phyloP scores from a whole-genome alignment of 2,888 invertebrate species.

The Cybosia mesomella region DNA sequence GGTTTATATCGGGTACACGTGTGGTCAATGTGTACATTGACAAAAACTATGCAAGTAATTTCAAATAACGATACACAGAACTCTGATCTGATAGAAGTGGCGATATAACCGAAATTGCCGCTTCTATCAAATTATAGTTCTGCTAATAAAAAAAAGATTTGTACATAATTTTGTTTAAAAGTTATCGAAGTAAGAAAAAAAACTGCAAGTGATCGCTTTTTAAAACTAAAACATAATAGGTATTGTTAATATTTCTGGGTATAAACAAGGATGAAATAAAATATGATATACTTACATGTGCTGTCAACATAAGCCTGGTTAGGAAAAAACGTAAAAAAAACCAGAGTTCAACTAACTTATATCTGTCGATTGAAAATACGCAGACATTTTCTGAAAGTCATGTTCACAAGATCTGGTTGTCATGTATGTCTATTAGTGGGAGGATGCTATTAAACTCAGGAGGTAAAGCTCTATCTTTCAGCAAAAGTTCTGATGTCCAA shows the following conservation, averaged over 20 bases:
- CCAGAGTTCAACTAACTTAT: too few relatives aligned
- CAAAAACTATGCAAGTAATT: constrained; percentile 25
- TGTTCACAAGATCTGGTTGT: too few relatives aligned
- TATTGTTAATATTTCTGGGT: constrained; percentile 15
- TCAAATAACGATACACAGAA: constrained; percentile 29
- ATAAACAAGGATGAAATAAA: constrained; percentile 35
- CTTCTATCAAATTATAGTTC: not conserved
- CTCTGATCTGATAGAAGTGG: not conserved
- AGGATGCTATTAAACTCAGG: too few relatives aligned
- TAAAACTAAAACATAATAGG: constrained; percentile 18
- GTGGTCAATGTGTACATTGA: constrained; percentile 6
- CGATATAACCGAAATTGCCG: not conserved
- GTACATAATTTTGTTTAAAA: constrained; percentile 18
- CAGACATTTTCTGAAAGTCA: too few relatives aligned
- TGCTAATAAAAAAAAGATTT: constrained; percentile 15
- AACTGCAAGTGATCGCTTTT: constrained; percentile 22
- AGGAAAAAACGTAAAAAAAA: too few relatives aligned
- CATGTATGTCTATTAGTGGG: too few relatives aligned
- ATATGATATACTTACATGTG: constrained; percentile 10
- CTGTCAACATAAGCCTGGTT: too few relatives aligned
- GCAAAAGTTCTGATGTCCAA: too few relatives aligned
- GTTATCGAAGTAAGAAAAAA: constrained; percentile 10
- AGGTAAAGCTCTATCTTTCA: too few relatives aligned
- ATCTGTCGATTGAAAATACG: too few relatives aligned
- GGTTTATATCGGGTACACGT: not conserved